phyloP scores from a whole-genome alignment of 2,888 invertebrate genomes.

The Rhingia rostrata region DNA sequence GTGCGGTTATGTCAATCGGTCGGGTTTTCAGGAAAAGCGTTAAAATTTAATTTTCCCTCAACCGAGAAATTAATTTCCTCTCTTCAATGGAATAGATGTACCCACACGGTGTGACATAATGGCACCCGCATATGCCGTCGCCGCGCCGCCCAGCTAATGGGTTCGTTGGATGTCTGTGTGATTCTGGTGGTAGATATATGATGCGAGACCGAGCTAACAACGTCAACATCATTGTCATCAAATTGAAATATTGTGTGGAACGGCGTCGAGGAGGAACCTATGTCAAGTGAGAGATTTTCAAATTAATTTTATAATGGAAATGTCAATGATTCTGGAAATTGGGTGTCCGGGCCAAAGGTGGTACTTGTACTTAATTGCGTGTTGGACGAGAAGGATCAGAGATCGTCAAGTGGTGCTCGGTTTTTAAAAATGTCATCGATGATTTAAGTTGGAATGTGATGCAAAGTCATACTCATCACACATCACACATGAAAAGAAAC shows the following conservation, averaged over 20 bases:
- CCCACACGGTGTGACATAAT: constrained; percentile 35
- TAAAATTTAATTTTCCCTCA: constrained; percentile 72
- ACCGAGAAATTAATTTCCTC: constrained; percentile 73
- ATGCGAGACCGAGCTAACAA: constrained; percentile 72
- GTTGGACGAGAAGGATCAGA: neutral
- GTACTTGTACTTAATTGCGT: neutral
- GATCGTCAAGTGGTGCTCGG: no score
- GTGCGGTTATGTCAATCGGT: neutral
- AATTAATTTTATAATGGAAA: constrained; percentile 68
- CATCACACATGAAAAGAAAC: no score
- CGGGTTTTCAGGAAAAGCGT: constrained; percentile 50
- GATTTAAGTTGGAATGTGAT: no score
- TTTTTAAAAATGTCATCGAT: no score
- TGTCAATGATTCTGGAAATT: constrained; percentile 60
- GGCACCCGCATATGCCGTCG: constrained; percentile 31
- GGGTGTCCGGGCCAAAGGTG: constrained; percentile 39
- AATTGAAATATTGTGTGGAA: constrained; percentile 69
- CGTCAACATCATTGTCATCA: constrained; percentile 61
- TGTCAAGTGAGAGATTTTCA: constrained; percentile 64
- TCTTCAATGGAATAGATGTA: constrained; percentile 36
- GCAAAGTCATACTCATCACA: no score
- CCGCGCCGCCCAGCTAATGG: constrained; percentile 18
- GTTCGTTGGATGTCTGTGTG: constrained; percentile 45
- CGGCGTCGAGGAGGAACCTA: constrained; percentile 41
- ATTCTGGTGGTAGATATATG: constrained; percentile 76